Evolutionary conservation across 2,888 invertebrate genomes (phyloP), one percentile per base, ranked within the genome.

Genomic region (Macrophya annulata): DNA sequence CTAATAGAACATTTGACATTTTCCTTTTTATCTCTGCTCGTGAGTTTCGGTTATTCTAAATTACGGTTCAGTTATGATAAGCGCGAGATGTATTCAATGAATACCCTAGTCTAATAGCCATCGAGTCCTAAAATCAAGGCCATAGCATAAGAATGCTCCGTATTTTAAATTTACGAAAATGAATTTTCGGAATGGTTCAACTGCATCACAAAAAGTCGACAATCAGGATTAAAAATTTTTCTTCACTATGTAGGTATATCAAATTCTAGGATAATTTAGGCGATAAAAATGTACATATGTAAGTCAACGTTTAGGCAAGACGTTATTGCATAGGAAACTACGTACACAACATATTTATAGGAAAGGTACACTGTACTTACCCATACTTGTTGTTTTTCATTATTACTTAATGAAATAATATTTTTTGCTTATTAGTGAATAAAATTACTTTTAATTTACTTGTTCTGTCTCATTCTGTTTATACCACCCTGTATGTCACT

Each of bases 321-420:
- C 62, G 62, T 62, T n/a, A n/a, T 62, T 62, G 25, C 25, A 1
- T n/a, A 62, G n/a, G 8, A 43, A 72, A 43, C 17, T 72, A 72
- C 9, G 4, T 43, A 4, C 17, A 43, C n/a, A 31, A 37, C n/a
- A 72, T 43, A 43, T 40, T 6, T 43, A n/a, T 37, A n/a, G n/a
- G n/a, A 12, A 31, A 68, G 15, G 6, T 12, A 8, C 8, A 40
- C 12, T 17, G 10, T 21, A 21, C n/a, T n/a, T n/a, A n/a, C n/a
- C n/a, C n/a, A n/a, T n/a, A 62, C 71, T 43, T 72, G 71, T 72
- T 72, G 6, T 72, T 43, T 43, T 21, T 37, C 31, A 9, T 72
- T 72, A n/a, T 72, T 72, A 72, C 43, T 72, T 43, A 72, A 6
- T 72, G n/a, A n/a, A 43, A 72, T 37, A n/a, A 72, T 37, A n/a